These are phyloP conservation scores for Bradynema listronoti DNA, from an alignment of 1,140 invertebrate species.

Conservation along the genomic window DNA sequence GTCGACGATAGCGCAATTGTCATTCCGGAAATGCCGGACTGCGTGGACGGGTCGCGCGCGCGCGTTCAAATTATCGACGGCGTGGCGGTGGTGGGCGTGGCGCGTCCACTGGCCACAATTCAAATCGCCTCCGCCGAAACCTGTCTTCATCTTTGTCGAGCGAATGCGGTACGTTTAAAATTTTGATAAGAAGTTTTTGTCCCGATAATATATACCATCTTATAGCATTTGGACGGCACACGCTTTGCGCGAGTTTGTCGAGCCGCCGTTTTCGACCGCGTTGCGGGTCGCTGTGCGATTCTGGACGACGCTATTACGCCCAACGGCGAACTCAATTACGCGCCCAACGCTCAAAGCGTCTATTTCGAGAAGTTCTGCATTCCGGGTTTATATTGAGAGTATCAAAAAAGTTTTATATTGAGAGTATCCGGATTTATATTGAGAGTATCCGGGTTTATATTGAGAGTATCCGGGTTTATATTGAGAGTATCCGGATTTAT, in stretches of 20 bases:
- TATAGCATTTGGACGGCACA: conserved; percentile 33
- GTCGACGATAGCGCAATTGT: conserved; percentile 5
- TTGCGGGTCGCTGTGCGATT: conserved; percentile 33
- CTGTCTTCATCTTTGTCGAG: conserved; percentile 37
- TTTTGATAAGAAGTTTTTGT: conserved; percentile 7
- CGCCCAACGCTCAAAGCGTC: conserved; percentile 30
- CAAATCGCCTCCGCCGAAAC: conserved; percentile 35
- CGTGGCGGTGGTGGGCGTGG: conserved; percentile 24
- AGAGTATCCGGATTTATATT: too few relatives aligned
- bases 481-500: too few relatives aligned
- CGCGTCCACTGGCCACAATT: conserved; percentile 17
- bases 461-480: too few relatives aligned
- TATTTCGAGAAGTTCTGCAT: conserved; percentile 45
- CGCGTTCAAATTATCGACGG: conserved; percentile 38
- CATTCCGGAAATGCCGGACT: conserved; percentile 29
- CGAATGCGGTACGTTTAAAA: conserved; percentile 25
- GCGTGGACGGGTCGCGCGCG: conserved; percentile 19
- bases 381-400: conserved; percentile 14
- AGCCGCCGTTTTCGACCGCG: conserved; percentile 28
- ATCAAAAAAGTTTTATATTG: too few relatives aligned
- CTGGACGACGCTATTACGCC: conserved; percentile 32
- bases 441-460: too few relatives aligned
- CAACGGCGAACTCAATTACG: conserved; percentile 37
- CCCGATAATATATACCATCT: neutral
- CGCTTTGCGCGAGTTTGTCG: conserved; percentile 25